Evolutionary conservation across 2,888 invertebrate species (phyloP).

Genomic region (Eurytoma californica): DNA sequence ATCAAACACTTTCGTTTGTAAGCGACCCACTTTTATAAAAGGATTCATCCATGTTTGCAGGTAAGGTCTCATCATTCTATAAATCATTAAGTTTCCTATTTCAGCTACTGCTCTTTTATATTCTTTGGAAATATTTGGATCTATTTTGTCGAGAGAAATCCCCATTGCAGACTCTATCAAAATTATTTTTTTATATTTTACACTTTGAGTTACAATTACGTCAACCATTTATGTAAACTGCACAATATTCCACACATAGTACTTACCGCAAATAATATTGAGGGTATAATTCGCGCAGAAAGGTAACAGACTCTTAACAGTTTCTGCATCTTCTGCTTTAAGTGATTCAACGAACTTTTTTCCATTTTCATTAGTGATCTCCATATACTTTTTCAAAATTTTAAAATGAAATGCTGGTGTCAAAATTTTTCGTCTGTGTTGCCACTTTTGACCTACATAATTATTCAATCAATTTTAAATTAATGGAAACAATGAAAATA

Average conservation of each 20-base stretch:
- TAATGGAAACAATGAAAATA: neutral
- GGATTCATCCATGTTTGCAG: slow-evolving; percentile 49
- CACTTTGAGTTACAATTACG: neutral
- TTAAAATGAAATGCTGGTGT: slow-evolving; percentile 54
- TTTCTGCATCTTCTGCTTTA: slow-evolving; percentile 44
- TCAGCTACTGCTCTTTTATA: slow-evolving; percentile 79
- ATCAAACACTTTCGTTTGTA: slow-evolving; percentile 75
- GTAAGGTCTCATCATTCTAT: slow-evolving; percentile 75
- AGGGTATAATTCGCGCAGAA: slow-evolving; percentile 51
- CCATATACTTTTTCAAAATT: slow-evolving; percentile 52
- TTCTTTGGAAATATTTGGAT: slow-evolving; percentile 72
- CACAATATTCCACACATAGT: neutral
- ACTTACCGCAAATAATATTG: slow-evolving; percentile 61
- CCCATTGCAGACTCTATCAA: slow-evolving; percentile 54
- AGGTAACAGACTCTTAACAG: slow-evolving; percentile 41
- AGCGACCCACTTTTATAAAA: slow-evolving; percentile 72
- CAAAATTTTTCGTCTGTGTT: slow-evolving; percentile 51
- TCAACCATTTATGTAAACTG: neutral
- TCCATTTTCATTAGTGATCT: slow-evolving; percentile 42
- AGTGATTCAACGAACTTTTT: slow-evolving; percentile 47
- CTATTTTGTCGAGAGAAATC: slow-evolving; percentile 53
- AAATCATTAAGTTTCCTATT: slow-evolving; percentile 70
- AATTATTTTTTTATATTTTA: no score
- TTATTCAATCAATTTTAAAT: neutral
- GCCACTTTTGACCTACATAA: slow-evolving; percentile 51